Evolutionary conservation across 2,113 vertebrate genomes (phyloP), one percentile per base, ranked within the genome.

Genomic region (Nycticryphes semicollaris): DNA sequence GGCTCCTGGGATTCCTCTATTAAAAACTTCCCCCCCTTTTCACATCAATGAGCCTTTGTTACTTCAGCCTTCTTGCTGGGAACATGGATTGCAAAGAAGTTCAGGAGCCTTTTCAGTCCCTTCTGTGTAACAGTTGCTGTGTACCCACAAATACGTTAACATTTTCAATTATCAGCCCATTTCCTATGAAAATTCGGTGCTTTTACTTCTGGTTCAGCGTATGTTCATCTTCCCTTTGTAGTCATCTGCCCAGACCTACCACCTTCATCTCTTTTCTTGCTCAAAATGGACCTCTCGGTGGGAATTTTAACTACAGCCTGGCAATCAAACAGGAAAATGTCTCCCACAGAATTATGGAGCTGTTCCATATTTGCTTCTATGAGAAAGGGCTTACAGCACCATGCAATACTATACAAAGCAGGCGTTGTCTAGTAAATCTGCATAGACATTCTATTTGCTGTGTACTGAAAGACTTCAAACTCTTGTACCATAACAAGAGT

Each of bases 31-130:
- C 94, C 93, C 94, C 79, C 78, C 77, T 89, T 91, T 89, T 94
- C 94, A 87, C 89, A 93, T 97, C 93, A 97, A 90, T 96, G 81
- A 90, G 90, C 67, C 86, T 96, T 97, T 96, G 88, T 96, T 96
- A 87, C 79, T 90, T 57, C 86, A 91, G 91, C 81, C 62, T 95
- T 83, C 89, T 93, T 62, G 57, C 92, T 96, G 95, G 54, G 81
- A 97, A 20, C 87, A 54, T 37, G 57, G 57, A 84, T 33, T 82
- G 77, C 92, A 91, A 84, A 92, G 73, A 73, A 72, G 77, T 86
- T 80, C 80, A 91, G 87, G 74, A 93, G 57, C 50, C 50, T 89
- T 87, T 94, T 80, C 91, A 91, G 87, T 43, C 63, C n/a, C 47
- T 62, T 69, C 57, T 33, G 33, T 37, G 56, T 85, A 93, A 57